These are phyloP conservation scores for Karalla daura DNA, from an alignment of 2,797 vertebrate species.

Conservation along the genomic window DNA sequence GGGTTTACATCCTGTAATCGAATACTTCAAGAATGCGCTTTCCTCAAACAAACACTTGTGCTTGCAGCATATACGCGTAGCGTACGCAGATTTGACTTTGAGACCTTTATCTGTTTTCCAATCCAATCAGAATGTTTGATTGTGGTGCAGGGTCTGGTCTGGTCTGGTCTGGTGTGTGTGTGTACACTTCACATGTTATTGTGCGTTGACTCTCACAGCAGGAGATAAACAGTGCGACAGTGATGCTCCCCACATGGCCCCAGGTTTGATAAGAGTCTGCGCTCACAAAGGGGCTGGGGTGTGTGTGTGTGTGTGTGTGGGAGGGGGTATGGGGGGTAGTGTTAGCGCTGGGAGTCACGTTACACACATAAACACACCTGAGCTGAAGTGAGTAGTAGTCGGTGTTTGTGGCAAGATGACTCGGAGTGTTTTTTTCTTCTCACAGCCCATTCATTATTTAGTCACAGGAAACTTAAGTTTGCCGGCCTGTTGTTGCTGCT, in stretches of 20 bases:
- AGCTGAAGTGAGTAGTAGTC: conserved; percentile 39
- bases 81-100: too few species aligned
- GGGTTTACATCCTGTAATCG: too few species aligned
- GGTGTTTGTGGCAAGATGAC: conserved; percentile 41
- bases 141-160: conserved; percentile 14
- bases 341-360: conserved; percentile 63
- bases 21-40: too few species aligned
- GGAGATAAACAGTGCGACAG: conserved; percentile 38
- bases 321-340: too few species aligned
- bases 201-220: conserved; percentile 43
- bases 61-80: too few species aligned
- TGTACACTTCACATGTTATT: conserved; percentile 45
- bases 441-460: conserved; percentile 69
- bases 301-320: too few species aligned
- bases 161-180: too few species aligned
- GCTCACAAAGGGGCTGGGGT: conserved; percentile 66
- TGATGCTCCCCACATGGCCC: conserved; percentile 53
- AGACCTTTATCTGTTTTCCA: not conserved
- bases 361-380: conserved; percentile 66
- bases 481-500: conserved; percentile 28
- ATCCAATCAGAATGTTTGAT: not conserved
- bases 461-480: conserved; percentile 52
- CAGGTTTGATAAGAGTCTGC: conserved; percentile 41
- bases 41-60: too few species aligned
- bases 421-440: conserved; percentile 39